phyloP scores from a whole-genome alignment of 2,113 vertebrate species.

The Sebastes schlegelii region DNA sequence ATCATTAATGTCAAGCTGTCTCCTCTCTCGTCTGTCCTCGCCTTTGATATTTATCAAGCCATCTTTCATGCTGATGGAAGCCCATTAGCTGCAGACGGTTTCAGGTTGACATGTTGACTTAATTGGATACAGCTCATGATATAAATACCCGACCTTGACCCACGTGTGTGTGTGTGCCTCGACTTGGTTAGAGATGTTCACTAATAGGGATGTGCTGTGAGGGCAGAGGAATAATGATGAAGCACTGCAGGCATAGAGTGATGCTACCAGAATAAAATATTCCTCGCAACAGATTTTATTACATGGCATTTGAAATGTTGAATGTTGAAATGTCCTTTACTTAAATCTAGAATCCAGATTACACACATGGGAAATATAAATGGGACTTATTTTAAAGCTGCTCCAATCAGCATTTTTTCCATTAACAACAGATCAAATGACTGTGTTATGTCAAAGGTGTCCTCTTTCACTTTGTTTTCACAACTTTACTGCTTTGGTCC shows the following conservation, averaged over 20 bases:
- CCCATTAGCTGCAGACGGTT: slow-evolving; percentile 56
- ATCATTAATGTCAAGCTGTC: slow-evolving; percentile 50
- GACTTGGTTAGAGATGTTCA: slow-evolving; percentile 20
- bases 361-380: background rate
- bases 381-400: background rate
- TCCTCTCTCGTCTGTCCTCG: slow-evolving; percentile 22
- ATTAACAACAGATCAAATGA: background rate
- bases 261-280: slow-evolving; percentile 7
- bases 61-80: slow-evolving; percentile 53
- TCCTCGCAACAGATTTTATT: background rate
- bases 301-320: background rate
- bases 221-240: slow-evolving; percentile 20
- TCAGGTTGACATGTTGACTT: slow-evolving; percentile 58
- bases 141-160: slow-evolving; percentile 49
- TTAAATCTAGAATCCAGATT: background rate
- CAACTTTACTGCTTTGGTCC: no score
- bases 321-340: background rate
- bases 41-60: slow-evolving; percentile 57
- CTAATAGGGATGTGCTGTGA: background rate
- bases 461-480: background rate
- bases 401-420: background rate
- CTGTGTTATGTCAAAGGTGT: background rate
- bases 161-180: slow-evolving; percentile 2
- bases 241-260: background rate
- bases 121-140: slow-evolving; percentile 49